Evolutionary conservation across 2,797 vertebrate species (phyloP), one percentile per base, ranked within the genome.

Genomic region (Melanotaenia boesemani): DNA sequence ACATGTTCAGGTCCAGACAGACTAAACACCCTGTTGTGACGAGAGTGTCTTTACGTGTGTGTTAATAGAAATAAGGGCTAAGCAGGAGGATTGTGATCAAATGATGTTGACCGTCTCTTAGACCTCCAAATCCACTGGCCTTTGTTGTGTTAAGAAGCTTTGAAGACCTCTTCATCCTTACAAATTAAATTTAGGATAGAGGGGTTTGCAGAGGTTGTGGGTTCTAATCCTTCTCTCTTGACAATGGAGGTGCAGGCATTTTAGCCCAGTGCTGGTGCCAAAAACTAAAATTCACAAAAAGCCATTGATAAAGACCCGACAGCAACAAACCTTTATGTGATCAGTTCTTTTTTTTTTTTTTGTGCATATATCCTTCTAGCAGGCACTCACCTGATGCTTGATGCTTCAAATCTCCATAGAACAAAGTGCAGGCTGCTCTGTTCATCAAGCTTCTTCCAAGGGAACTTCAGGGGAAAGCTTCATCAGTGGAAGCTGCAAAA

Each of bases 111-210:
- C 76, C 5, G 20, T 74, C 72, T 74, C n/a, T 37, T 20, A 62
- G 58, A 70, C 67, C 69, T 62, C 5, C 4, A 72, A 74, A 88
- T 86, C 65, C 72, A 63, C n/a, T 15, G 48, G 65, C 60, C 78
- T 86, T 82, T 89, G 78, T 77, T 88, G 68, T 85, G 73, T 80
- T 77, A 81, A 84, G 82, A 82, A 67, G 78, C 86, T 91, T 85
- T 74, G 71, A 78, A 88, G 63, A 67, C 69, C 71, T 83, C 68
- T 79, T 83, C 34, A 77, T 86, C 77, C 65, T 71, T 72, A 60
- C 73, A 86, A 82, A 85, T 84, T 82, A 70, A 75, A 81, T 80
- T 72, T 67, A 46, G 63, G 63, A 70, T 18, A 16, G 5, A 73
- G 44, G 7, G 3, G 70, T 88, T 71, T 72, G 62, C 63, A 67